Conservation (phyloP, 2,797 vertebrate genomes). For the Sarcoramphus papa region DNA sequence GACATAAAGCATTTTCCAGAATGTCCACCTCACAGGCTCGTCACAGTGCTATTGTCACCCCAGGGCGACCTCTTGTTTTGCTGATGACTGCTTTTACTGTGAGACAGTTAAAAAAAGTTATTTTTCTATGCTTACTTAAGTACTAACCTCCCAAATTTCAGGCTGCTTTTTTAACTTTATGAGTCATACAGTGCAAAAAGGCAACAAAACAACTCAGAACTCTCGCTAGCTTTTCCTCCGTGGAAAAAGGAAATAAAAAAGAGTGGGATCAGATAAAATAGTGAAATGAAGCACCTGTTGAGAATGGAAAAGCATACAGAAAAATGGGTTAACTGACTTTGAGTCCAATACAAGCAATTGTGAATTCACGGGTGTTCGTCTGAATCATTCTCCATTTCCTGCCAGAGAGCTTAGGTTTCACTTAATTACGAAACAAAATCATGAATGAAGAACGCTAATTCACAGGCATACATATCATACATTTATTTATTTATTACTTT, state of each 20-base stretch:
- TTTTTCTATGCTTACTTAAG: neutral
- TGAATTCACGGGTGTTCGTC: neutral
- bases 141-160: neutral
- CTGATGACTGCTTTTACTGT: neutral
- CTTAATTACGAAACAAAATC: neutral
- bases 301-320: neutral
- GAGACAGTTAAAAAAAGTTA: neutral
- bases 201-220: neutral
- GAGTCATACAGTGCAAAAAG: slow-evolving; percentile 35
- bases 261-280: neutral
- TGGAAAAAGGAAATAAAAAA: neutral
- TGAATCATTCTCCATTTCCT: slow-evolving; percentile 1
- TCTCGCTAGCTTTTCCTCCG: neutral
- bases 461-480: neutral
- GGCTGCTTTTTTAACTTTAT: slow-evolving; percentile 7
- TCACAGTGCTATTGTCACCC: neutral
- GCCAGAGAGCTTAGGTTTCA: neutral
- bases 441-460: neutral
- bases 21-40: neutral
- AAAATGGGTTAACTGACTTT: neutral
- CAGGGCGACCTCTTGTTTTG: neutral
- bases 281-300: slow-evolving; percentile 3
- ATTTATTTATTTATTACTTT: neutral
- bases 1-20: neutral
- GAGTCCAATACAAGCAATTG: neutral